phyloP scores from a whole-genome alignment of 2,888 invertebrate genomes.

The Macrosiphum euphorbiae region DNA sequence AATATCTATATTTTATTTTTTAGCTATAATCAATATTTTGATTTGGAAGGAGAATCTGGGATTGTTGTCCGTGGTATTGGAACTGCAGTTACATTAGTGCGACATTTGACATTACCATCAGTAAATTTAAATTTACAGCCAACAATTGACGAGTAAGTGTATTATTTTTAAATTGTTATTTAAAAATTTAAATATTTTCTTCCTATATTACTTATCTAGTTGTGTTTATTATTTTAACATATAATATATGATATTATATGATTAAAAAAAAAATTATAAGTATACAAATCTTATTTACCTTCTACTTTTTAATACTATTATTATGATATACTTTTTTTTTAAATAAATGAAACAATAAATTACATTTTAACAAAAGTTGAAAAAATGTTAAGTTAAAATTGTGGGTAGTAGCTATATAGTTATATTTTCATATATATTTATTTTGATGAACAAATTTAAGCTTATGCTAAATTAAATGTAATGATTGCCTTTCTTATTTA shows the following conservation, averaged over 20 bases:
- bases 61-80: conserved; percentile 97
- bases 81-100: conserved; percentile 82
- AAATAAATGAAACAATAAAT: not conserved
- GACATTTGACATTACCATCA: conserved; percentile 61
- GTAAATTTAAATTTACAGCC: conserved; percentile 57
- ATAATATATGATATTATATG: not conserved
- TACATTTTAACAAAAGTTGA: not conserved
- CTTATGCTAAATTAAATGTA: not conserved
- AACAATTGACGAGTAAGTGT: conserved; percentile 58
- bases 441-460: not conserved
- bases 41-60: conserved; percentile 96
- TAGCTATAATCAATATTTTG: conserved; percentile 92
- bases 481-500: not conserved
- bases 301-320: not conserved
- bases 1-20: conserved; percentile 62
- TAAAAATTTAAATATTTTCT: not conserved
- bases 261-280: not conserved
- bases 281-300: not conserved
- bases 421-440: too few relatives aligned
- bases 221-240: not conserved
- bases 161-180: conserved; percentile 9
- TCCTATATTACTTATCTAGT: not conserved
- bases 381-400: not conserved
- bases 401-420: too few relatives aligned
- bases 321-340: not conserved